Evolutionary conservation across 2,797 vertebrate genomes (phyloP), one percentile per base, ranked within the genome.

Genomic region (Poecilia velifera): DNA sequence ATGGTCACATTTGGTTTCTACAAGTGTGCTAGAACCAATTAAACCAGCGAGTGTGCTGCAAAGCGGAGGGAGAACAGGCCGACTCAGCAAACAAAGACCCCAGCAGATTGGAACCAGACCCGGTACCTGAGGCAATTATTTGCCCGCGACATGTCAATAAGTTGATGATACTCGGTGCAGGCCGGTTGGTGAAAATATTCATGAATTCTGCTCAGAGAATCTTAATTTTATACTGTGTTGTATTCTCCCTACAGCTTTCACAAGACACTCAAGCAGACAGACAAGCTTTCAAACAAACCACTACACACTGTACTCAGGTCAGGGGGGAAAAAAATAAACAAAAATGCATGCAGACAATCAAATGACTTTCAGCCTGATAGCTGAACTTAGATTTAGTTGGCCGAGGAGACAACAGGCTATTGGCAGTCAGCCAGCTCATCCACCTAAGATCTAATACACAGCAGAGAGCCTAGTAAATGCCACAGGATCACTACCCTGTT

Each of bases 401-500:
- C 62, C 47, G 75, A 88, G 85, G 74, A 91, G 73, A 85, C 78
- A 77, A 77, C 45, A 57, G 79, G 74, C 72, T 68, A 57, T 79
- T 57, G 81, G 73, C 78, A 75, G 81, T 71, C 75, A 41, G 71
- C 78, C 79, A 57, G 82, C 76, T 82, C 82, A 84, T 79, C 76
- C 82, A 71, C 70, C 39, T 43, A 74, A 82, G 82, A 86, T 83
- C 82, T 77, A 89, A 88, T 77, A 83, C 68, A 78, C 77, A 80
- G 78, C 78, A 72, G 43, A 86, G 72, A 86, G 47, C 71, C 79
- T 70, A 76, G 82, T 76, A 86, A 87, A 90, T 89, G 76, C 80
- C 80, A 88, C 59, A 31, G 73, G 84, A 84, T 89, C 85, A 85
- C 77, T 79, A 74, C 55, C 80, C 82, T 86, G 62, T 90, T 90